Evolutionary conservation across 2,888 invertebrate genomes (phyloP).

Genomic region (Scaptomyza caliginosa): DNA sequence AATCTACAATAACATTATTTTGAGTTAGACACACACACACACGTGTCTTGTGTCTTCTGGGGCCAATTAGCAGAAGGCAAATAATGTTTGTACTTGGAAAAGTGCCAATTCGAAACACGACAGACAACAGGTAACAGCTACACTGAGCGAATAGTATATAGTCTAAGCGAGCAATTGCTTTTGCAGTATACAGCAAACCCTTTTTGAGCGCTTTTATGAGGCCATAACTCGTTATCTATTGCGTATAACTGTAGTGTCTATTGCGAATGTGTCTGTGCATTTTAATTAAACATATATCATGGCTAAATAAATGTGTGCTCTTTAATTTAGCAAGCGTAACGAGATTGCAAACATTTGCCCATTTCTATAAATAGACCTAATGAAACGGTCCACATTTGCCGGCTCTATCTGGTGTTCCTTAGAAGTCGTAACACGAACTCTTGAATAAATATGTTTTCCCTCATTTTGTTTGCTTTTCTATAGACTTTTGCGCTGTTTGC

Average conservation of each 20-base stretch:
- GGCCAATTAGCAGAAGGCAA: constrained; percentile 47
- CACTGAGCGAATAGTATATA: not conserved
- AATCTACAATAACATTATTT: too few relatives aligned
- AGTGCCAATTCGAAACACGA: constrained; percentile 41
- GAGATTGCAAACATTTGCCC: constrained; percentile 58
- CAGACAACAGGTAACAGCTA: not conserved
- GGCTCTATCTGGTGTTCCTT: constrained; percentile 48
- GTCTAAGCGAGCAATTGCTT: too few relatives aligned
- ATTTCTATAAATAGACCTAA: constrained; percentile 55
- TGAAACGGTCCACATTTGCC: constrained; percentile 3
- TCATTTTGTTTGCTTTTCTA: constrained; percentile 27
- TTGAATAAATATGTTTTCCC: constrained; percentile 34
- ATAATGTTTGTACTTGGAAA: constrained; percentile 57
- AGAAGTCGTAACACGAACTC: constrained; percentile 50
- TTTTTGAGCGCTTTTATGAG: not conserved
- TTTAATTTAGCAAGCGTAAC: constrained; percentile 55
- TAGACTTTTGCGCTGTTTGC: constrained; percentile 83
- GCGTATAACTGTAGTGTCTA: constrained; percentile 28
- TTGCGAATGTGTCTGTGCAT: constrained; percentile 31
- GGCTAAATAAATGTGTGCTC: constrained; percentile 49
- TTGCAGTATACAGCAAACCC: not conserved
- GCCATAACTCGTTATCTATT: constrained; percentile 37
- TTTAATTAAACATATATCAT: constrained; percentile 73
- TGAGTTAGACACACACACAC: constrained; percentile 11
- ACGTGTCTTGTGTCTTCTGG: constrained; percentile 9